phyloP scores from a whole-genome alignment of 2,113 vertebrate genomes.

The Gavialis gangeticus region DNA sequence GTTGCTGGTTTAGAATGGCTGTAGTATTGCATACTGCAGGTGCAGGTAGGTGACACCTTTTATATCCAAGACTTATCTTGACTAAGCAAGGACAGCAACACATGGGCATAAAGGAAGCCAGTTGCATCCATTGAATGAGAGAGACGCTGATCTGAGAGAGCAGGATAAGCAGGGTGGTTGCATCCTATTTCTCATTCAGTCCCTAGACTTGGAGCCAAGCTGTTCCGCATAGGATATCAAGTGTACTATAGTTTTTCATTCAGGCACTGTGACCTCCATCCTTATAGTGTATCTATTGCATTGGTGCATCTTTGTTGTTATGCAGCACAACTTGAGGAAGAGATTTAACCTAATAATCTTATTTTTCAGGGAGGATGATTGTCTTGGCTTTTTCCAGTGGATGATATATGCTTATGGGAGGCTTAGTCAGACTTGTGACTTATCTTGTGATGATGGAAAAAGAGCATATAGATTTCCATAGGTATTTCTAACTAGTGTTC shows the following conservation, averaged over 20 bases:
- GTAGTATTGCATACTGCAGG: not conserved
- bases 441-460: not conserved
- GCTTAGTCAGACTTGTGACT: not conserved
- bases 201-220: not conserved
- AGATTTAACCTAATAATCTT: not conserved
- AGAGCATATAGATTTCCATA: not conserved
- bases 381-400: not conserved
- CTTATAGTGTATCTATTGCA: not conserved
- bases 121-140: not conserved
- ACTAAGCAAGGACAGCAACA: not conserved
- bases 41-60: not conserved
- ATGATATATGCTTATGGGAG: rapidly evolving
- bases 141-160: not conserved
- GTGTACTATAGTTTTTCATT: not conserved
- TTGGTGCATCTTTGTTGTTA: not conserved
- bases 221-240: not conserved
- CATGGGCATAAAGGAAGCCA: not conserved
- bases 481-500: not conserved
- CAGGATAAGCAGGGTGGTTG: not conserved
- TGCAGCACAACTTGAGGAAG: not conserved
- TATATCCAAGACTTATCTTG: not conserved
- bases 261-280: not conserved
- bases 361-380: not conserved
- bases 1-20: not conserved
- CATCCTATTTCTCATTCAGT: not conserved